Percentiles rank a stretch among this genome's conserved stretches.
Evolutionary conservation across 2,888 invertebrate species (phyloP).

Genomic region (Lordiphosa fenestrarum): DNA sequence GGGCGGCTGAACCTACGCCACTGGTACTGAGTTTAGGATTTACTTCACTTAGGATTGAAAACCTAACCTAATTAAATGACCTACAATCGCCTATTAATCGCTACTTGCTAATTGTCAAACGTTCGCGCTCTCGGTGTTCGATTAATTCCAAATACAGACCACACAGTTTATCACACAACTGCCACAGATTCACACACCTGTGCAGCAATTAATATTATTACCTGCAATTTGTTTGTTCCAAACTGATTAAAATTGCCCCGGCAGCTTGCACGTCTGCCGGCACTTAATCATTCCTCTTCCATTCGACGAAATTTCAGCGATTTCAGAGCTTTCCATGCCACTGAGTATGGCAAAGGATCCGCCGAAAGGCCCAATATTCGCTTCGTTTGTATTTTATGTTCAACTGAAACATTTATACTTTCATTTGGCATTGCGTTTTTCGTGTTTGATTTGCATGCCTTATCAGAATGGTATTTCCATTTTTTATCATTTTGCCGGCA

Average conservation of each 20-base stretch:
- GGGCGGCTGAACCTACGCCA: too few relatives aligned
- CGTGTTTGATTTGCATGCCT: slow-evolving; percentile 41
- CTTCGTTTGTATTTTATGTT: background rate
- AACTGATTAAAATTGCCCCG: slow-evolving; percentile 5
- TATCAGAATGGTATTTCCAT: slow-evolving; percentile 38
- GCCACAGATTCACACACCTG: slow-evolving; percentile 32
- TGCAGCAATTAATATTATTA: slow-evolving; percentile 32
- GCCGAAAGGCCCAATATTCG: slow-evolving; percentile 3
- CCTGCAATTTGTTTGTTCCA: slow-evolving; percentile 39
- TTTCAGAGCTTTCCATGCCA: slow-evolving; percentile 14
- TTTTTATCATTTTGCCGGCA: slow-evolving; percentile 36
- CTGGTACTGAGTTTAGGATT: too few relatives aligned
- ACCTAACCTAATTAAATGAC: background rate
- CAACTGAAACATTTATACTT: slow-evolving; percentile 33
- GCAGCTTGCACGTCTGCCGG: slow-evolving; percentile 11
- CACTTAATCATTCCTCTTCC: slow-evolving; percentile 18
- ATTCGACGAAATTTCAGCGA: slow-evolving; percentile 4
- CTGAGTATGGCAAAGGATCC: slow-evolving; percentile 9
- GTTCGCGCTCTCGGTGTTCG: slow-evolving; percentile 1
- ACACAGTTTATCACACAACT: slow-evolving; percentile 29
- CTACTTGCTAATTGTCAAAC: slow-evolving; percentile 23
- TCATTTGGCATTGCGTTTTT: slow-evolving; percentile 22
- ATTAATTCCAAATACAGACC: slow-evolving; percentile 26
- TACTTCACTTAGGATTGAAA: too few relatives aligned
- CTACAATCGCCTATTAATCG: slow-evolving; percentile 8